phyloP scores from a whole-genome alignment of 2,888 invertebrate genomes.

The Gryllus longicercus region DNA sequence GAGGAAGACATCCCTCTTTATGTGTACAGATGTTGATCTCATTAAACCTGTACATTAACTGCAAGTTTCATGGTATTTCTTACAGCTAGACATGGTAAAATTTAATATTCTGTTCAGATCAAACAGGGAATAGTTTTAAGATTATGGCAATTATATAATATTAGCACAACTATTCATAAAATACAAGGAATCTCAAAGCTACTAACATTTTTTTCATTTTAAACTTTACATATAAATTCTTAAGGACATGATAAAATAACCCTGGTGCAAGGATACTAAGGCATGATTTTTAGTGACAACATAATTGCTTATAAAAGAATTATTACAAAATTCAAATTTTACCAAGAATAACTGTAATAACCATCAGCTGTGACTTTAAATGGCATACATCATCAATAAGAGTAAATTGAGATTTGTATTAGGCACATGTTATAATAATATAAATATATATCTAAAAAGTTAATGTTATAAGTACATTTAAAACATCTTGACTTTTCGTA shows the following conservation, averaged over 20 bases:
- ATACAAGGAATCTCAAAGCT: neutral
- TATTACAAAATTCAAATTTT: conserved; percentile 5
- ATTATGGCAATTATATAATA: neutral
- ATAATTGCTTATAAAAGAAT: neutral
- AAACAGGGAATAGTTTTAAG: neutral
- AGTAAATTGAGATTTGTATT: conserved; percentile 17
- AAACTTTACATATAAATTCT: neutral
- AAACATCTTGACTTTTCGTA: conserved; percentile 8
- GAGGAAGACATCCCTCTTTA: conserved; percentile 4
- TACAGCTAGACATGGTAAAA: neutral
- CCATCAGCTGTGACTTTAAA: conserved; percentile 9
- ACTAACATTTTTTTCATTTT: neutral
- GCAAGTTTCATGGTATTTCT: neutral
- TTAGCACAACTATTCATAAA: conserved; percentile 17
- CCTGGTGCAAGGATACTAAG: too few relatives aligned
- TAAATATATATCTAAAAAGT: conserved; percentile 17
- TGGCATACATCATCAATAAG: neutral
- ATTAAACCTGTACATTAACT: neutral
- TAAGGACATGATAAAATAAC: too few relatives aligned
- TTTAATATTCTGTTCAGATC: neutral
- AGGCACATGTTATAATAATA: conserved; percentile 17
- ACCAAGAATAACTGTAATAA: neutral
- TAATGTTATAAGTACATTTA: conserved; percentile 17
- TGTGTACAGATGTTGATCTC: neutral
- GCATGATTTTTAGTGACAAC: neutral